Conservation (phyloP, 2,797 vertebrate species). For the Sebastes steindachneri region DNA sequence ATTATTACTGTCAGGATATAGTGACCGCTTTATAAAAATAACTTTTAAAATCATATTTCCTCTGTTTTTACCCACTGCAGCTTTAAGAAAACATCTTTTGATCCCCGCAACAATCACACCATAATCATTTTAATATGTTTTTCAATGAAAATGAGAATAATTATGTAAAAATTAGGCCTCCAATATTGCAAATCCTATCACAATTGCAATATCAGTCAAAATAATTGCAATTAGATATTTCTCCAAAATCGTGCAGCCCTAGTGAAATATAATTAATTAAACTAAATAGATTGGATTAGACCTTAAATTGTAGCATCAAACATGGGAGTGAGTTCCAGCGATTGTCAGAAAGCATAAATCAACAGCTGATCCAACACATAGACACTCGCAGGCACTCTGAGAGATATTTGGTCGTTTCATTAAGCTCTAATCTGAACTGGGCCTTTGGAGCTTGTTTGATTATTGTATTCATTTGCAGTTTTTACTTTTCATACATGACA, state of each 20-base stretch:
- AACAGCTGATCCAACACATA: not conserved
- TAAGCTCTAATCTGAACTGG: slow-evolving; percentile 32
- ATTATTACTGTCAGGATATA: no score
- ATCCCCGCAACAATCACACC: no score
- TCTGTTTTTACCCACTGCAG: no score
- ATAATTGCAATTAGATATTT: no score
- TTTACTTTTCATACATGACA: slow-evolving; percentile 15
- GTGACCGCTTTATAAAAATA: no score
- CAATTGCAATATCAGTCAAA: no score
- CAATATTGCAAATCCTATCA: no score
- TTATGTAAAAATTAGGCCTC: no score
- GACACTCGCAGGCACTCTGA: slow-evolving; percentile 5
- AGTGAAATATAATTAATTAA: not conserved
- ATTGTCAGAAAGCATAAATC: slow-evolving; percentile 13
- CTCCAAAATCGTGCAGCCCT: no score
- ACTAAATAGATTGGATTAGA: not conserved
- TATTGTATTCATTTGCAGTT: slow-evolving; percentile 26
- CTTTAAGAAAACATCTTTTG: no score
- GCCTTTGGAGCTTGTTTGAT: slow-evolving; percentile 25
- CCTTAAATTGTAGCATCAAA: not conserved
- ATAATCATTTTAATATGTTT: no score
- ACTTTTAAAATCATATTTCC: rapidly evolving
- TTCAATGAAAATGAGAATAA: no score
- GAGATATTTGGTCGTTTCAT: slow-evolving; percentile 42
- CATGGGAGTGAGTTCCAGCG: not conserved